phyloP scores from a whole-genome alignment of 2,113 vertebrate genomes.

The Lamprologus tigripictilis region DNA sequence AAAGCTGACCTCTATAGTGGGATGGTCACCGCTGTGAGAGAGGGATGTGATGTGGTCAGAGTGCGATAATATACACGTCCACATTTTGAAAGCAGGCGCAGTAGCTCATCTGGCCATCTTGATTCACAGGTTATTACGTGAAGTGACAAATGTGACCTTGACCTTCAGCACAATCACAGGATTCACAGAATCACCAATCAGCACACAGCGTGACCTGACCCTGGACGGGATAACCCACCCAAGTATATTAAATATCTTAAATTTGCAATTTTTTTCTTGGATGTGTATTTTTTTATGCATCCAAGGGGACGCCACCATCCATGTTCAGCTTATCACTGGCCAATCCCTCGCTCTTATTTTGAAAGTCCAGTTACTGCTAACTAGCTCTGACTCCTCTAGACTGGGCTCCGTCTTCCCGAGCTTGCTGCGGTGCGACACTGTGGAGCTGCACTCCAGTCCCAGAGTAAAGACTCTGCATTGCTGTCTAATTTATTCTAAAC shows the following conservation, averaged over 20 bases:
- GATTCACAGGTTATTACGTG: not conserved
- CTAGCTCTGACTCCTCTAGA: not conserved
- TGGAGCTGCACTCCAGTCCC: not conserved
- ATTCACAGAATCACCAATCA: not conserved
- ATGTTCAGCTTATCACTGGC: too few species aligned
- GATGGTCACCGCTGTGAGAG: not conserved
- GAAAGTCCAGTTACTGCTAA: not conserved
- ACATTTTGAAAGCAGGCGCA: not conserved
- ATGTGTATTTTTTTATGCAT: not conserved
- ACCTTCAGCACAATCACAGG: not conserved
- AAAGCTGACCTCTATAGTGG: not conserved
- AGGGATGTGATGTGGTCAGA: not conserved
- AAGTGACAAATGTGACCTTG: not conserved
- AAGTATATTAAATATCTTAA: not conserved
- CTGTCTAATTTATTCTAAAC: not conserved
- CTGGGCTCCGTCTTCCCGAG: not conserved
- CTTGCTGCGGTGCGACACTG: fast-evolving
- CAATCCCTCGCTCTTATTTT: not conserved
- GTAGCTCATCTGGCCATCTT: not conserved
- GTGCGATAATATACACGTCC: not conserved
- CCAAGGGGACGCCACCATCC: not conserved
- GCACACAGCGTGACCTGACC: not conserved
- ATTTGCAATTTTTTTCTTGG: not conserved
- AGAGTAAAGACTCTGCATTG: fast-evolving
- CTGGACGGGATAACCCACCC: not conserved